Base-by-base conservation (phyloP, 2,113 vertebrate species). In the Passerina amoena region DNA sequence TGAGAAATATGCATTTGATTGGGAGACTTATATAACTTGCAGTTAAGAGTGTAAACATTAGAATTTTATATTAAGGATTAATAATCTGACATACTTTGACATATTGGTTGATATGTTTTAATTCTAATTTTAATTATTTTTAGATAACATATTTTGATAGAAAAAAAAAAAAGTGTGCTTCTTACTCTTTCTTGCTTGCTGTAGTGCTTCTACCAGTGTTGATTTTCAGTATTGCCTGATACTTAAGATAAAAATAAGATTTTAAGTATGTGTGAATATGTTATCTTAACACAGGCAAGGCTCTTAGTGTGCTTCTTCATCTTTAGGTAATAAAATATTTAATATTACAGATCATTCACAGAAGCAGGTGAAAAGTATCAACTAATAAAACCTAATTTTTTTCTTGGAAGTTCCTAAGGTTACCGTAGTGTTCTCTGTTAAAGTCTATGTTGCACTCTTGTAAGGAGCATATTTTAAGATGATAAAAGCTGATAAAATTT, bases 361-460 rank as follows among this genome's bases (percentile, higher is more conserved):
- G 57, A 63, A 75, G 35, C 4, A 65, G 11, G 11, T 6, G 4
- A 92, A 48, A 60, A 70, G 3, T 22, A 50, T 89, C 42, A 78
- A 42, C 37, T 56, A 66, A 47, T 51, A 54, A 86, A 83, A 25
- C 1, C 0, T 3, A 1, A 0, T 2, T 22, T 45, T 77, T 79
- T 84, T 70, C 30, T 33, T 72, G 44, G 16, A 84, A 45, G 37
- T 77, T n/a, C 44, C 10, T 42, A n/a, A 38, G 23, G 8, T 73
- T 89, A 30, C 35, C 5, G 0, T 65, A 35, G 14, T 24, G 9
- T 50, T 68, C 24, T 88, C 11, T 53, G 16, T 45, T 86, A 45
- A 60, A 68, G 23, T 22, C 33, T 75, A 0, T 25, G 12, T 61
- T 81, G 12, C 13, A 38, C 25, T 38, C 19, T 73, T 63, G 9